phyloP scores from a whole-genome alignment of 1,140 invertebrate genomes.

The Trachymyrmex cornetzi region DNA sequence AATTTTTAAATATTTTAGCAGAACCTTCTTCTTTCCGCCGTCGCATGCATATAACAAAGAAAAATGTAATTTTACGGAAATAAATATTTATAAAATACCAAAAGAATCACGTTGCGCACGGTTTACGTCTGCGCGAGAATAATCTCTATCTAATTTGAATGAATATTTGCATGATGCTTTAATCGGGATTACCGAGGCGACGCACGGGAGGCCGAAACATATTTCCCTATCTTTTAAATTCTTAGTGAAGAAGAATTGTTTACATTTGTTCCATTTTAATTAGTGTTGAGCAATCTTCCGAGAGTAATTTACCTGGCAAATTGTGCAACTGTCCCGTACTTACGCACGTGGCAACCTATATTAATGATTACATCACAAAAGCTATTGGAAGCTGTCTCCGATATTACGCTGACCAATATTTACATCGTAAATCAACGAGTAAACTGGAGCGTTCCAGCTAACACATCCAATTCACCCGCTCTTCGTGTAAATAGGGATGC shows the following conservation, averaged over 20 bases:
- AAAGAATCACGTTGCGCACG: not conserved
- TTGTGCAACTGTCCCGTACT: constrained; percentile 30
- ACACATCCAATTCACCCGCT: constrained; percentile 20
- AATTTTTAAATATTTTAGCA: too few relatives aligned
- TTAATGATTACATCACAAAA: constrained; percentile 48
- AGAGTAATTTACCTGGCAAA: constrained; percentile 37
- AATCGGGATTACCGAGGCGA: not conserved
- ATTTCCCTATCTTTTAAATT: constrained; percentile 44
- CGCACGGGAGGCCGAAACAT: not conserved
- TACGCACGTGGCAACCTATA: constrained; percentile 21
- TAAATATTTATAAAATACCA: constrained; percentile 50
- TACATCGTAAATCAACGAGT: constrained; percentile 57
- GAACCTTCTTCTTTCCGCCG: too few relatives aligned
- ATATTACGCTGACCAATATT: constrained; percentile 55
- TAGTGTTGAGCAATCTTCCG: constrained; percentile 20
- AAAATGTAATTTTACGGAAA: constrained; percentile 32
- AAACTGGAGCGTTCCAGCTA: constrained; percentile 18
- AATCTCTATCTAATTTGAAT: constrained; percentile 55
- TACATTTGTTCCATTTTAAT: constrained; percentile 42
- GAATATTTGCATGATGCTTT: constrained; percentile 45
- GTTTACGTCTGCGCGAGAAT: constrained; percentile 43
- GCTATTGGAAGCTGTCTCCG: constrained; percentile 37
- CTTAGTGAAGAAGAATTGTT: not conserved
- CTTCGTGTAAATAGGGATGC: constrained; percentile 1
- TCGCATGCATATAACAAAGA: not conserved